Evolutionary conservation across 1,140 invertebrate species (phyloP).

Genomic region (Cotesia vestalis): DNA sequence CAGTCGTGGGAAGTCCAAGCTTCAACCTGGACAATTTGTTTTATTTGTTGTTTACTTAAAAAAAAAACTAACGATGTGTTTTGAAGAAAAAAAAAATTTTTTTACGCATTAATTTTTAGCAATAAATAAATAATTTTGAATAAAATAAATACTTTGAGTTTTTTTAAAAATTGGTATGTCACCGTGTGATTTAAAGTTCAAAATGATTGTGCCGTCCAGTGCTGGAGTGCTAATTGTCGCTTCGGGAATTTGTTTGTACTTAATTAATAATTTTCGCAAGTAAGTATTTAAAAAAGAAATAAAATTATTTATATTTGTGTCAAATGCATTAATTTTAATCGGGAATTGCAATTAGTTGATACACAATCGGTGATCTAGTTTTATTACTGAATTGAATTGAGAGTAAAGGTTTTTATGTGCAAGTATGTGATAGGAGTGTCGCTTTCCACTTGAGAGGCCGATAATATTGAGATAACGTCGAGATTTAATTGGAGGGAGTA

Average conservation of each 20-base stretch:
- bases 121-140: no score
- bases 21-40: not conserved
- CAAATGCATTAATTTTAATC: not conserved
- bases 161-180: not conserved
- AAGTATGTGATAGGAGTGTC: not conserved
- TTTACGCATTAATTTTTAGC: no score
- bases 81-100: no score
- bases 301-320: not conserved
- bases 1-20: constrained; percentile 6
- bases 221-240: constrained; percentile 52
- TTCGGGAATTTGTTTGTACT: constrained; percentile 55
- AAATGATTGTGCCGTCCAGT: constrained; percentile 52
- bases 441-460: no score
- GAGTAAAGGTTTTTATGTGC: no score
- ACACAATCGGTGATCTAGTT: not conserved
- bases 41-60: not conserved
- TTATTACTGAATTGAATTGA: not conserved
- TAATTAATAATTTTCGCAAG: constrained; percentile 45
- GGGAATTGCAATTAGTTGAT: constrained; percentile 5
- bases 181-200: constrained; percentile 32
- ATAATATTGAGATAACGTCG: no score
- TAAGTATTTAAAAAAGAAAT: constrained; percentile 40
- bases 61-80: not conserved
- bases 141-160: no score
- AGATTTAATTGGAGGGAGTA: no score